phyloP scores from a whole-genome alignment of 2,113 vertebrate genomes.

The Pelodiscus sinensis region DNA sequence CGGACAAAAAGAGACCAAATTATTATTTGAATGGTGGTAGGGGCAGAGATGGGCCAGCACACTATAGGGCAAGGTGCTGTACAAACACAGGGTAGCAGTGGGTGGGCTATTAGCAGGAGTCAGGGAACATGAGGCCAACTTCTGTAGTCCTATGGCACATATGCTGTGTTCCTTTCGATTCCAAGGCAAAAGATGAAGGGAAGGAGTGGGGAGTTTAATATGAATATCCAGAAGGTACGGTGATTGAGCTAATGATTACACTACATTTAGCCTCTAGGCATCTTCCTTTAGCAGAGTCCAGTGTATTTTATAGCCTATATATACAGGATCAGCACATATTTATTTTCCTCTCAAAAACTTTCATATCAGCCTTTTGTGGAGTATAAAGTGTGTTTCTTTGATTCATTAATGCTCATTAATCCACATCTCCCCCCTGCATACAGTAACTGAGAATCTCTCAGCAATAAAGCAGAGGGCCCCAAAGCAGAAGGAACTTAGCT shows the following conservation, averaged over 20 bases:
- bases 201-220: background rate
- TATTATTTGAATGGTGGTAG: background rate
- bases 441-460: slow-evolving; percentile 1
- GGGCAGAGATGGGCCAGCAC: background rate
- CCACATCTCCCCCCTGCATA: background rate
- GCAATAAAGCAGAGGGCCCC: background rate
- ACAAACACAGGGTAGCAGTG: background rate
- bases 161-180: background rate
- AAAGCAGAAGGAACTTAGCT: background rate
- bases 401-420: slow-evolving; percentile 50
- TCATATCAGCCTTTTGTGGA: slow-evolving; percentile 36
- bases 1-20: background rate
- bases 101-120: background rate
- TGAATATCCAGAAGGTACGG: background rate
- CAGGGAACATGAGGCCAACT: background rate
- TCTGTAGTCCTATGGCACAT: background rate
- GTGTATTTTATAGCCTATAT: slow-evolving; percentile 28
- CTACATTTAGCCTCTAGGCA: background rate
- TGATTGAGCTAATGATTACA: slow-evolving; percentile 4
- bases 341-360: slow-evolving; percentile 8
- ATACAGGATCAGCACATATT: slow-evolving; percentile 5
- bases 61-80: background rate
- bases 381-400: background rate
- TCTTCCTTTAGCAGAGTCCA: background rate
- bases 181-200: background rate